Evolutionary conservation across 1,140 invertebrate genomes (phyloP), one percentile per base, ranked within the genome.

Genomic region (Drosophila nikananu): DNA sequence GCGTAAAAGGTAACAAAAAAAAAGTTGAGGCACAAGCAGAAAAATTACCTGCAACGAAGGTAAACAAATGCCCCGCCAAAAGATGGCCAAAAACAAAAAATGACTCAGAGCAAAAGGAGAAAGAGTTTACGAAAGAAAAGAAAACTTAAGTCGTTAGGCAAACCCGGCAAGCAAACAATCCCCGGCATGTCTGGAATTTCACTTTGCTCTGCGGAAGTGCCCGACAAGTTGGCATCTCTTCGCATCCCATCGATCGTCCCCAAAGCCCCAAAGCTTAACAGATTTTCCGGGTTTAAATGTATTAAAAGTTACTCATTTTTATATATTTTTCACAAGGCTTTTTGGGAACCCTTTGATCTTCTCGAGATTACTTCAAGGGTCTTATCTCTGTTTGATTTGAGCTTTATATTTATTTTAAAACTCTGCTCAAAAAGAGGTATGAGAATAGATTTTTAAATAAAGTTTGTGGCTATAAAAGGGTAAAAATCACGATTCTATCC

Each of bases 11-110:
- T 65, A 55, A 39, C 57, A 73, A 71, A 68, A 10, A 52, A 55
- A 5, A 51, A 51, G 12, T n/a, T 25, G 15, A 48, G 46, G 48
- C 25, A 30, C 42, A 21, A 39, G 48, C 61, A 17, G 44, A 62
- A 58, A 74, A 74, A 74, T 75, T 75, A 75, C 72, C 72, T 75
- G 72, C 68, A 75, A 75, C 57, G 57, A 39, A 74, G 58, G 66
- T 72, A 75, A 74, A 75, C 72, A 75, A 75, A 73, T 73, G 68
- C 63, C 39, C 63, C 62, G 48, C 48, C 62, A 54, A 59, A 54
- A 42, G 19, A 65, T 65, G 62, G 25, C 62, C 17, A 64, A 64
- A 37, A 37, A 13, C 5, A 27, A 35, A 30, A 21, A 54, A 35
- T 17, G 46, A 21, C 21, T 15, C 13, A 30, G 32, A 27, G 61